Evolutionary conservation across 64 coral and sea anemone species (phyloP), one percentile per base, ranked within the genome.

Genomic region (Dendrophyllia cribrosa): DNA sequence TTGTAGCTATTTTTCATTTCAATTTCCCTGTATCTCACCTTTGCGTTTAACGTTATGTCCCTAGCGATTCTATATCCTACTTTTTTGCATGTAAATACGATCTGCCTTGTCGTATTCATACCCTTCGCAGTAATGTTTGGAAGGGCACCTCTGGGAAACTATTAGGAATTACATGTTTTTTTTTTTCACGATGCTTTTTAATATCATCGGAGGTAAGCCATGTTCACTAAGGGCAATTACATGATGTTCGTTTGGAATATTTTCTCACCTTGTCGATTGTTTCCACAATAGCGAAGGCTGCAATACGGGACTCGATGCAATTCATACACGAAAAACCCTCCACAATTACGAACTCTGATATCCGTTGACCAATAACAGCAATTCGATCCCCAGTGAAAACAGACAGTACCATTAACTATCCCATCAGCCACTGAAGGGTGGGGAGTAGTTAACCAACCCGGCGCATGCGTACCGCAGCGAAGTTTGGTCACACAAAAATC

Each of bases 381-480:
- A 26, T 48, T 34, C 4, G 17, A 64, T 46, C 26, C 59, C 78
- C 78, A 82, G 34, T 82, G 78, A 64, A 82, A 82, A 43, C 78
- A 82, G 34, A 82, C 58, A 16, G 15, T 63, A 7, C 25, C 12
- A 17, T 82, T 43, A 60, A 82, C 26, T 46, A 64, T 19, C 12
- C 78, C 78, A 4, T 82, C 78, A 8, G 23, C 58, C 43, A 82
- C 15, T 47, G 43, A 82, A 25, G 78, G 78, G 16, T 82, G 78
- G n/a, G 13, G 52, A 1, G 7, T 53, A 44, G 59, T 48, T 56
- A 91, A 61, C 78, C 78, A 91, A 7, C 89, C 89, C 0, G 89
- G 89, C 2, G 78, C 56, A 25, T 72, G 65, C 10, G 89, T 64
- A 45, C 89, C 67, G 63, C 89, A 91, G 24, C 55, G 52, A 8